A percentile compares a stretch with the other conserved stretches of the same genome.
phyloP scores from a whole-genome alignment of 2,113 vertebrate species.

The Vulpes ferrilata region DNA sequence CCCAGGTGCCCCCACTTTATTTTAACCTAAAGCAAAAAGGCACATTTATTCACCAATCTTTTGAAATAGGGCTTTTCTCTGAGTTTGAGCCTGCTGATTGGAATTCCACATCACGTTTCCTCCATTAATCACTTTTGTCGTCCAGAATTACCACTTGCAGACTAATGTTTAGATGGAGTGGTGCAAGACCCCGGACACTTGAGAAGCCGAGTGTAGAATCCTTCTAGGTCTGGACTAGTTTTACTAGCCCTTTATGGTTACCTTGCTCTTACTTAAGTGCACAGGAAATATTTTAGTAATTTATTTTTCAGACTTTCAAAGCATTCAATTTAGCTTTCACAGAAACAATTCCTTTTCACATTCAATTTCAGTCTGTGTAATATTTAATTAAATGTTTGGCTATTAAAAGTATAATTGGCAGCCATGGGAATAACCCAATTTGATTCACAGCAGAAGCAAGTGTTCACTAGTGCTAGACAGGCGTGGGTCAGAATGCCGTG shows the following conservation, averaged over 20 bases:
- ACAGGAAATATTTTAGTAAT: neutral
- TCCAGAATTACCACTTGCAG: neutral
- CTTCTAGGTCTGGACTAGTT: neutral
- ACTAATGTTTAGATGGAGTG: neutral
- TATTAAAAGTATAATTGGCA: neutral
- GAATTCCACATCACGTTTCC: neutral
- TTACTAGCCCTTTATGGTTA: neutral
- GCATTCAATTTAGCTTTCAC: neutral
- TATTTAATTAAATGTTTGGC: neutral
- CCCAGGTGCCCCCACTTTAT: no score
- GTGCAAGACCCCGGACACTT: neutral
- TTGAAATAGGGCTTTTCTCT: neutral
- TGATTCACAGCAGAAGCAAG: neutral
- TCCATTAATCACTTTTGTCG: neutral
- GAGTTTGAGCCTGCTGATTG: neutral
- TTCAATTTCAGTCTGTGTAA: neutral
- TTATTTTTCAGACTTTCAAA: slow-evolving; percentile 21
- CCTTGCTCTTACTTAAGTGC: neutral
- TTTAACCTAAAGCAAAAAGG: neutral
- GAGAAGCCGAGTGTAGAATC: neutral
- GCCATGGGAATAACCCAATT: neutral
- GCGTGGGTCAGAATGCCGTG: neutral
- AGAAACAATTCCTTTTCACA: slow-evolving; percentile 16
- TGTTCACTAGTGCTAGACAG: neutral
- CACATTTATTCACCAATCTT: neutral